phyloP scores from a whole-genome alignment of 2,113 vertebrate genomes.

The Atlantisia rogersi region DNA sequence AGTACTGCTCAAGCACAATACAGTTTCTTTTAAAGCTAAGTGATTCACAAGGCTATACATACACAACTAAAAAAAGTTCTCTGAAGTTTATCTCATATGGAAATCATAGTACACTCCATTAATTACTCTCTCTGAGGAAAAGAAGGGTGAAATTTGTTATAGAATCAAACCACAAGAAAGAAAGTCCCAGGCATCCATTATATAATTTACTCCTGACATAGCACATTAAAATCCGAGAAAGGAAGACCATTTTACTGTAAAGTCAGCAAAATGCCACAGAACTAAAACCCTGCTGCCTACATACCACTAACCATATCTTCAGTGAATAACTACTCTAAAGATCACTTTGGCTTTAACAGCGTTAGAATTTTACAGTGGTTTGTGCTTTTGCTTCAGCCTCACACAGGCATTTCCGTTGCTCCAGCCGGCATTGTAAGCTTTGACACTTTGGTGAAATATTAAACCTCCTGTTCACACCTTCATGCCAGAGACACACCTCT shows the following conservation, averaged over 20 bases:
- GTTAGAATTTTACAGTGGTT: neutral
- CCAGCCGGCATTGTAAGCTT: neutral
- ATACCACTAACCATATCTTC: constrained; percentile 56
- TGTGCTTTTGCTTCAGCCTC: neutral
- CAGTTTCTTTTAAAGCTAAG: neutral
- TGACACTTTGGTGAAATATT: constrained; percentile 43
- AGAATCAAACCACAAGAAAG: constrained; percentile 77
- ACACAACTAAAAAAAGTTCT: constrained; percentile 52
- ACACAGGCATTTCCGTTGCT: neutral
- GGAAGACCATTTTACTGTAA: constrained; percentile 73
- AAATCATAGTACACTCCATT: constrained; percentile 77
- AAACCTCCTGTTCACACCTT: neutral
- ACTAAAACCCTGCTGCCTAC: constrained; percentile 58
- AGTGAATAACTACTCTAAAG: constrained; percentile 24
- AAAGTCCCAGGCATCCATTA: constrained; percentile 76
- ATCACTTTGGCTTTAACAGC: neutral
- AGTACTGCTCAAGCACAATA: neutral
- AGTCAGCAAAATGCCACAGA: constrained; percentile 78
- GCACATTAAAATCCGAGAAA: constrained; percentile 79
- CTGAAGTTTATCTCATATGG: constrained; percentile 58
- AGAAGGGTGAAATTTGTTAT: constrained; percentile 73
- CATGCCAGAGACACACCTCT: neutral
- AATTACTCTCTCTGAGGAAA: constrained; percentile 78
- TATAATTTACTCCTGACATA: constrained; percentile 79
- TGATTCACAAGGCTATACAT: constrained; percentile 16